These are phyloP conservation scores for Motacilla tschutschensis DNA, from an alignment of 2,113 vertebrate species.

Conservation along the genomic window DNA sequence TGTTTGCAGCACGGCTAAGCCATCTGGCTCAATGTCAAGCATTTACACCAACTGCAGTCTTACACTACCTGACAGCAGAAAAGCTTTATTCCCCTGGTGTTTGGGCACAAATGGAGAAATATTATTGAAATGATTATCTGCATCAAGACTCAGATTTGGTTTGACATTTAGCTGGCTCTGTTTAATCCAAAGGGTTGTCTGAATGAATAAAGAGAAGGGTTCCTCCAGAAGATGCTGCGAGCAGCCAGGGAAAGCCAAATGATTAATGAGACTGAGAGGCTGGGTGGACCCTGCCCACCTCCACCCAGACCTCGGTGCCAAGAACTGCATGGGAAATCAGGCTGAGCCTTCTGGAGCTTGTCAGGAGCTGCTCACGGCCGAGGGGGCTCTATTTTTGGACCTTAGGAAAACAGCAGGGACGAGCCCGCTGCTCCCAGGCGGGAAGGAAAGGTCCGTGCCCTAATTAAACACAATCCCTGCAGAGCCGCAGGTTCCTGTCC, in stretches of 20 bases:
- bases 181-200: slow-evolving; percentile 99
- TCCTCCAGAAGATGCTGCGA: slow-evolving; percentile 92
- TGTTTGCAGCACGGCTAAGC: slow-evolving; percentile 98
- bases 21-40: slow-evolving; percentile 99
- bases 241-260: slow-evolving; percentile 84
- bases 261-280: slow-evolving; percentile 98
- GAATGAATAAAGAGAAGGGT: slow-evolving; percentile 95
- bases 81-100: slow-evolving; percentile 98
- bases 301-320: slow-evolving; percentile 93
- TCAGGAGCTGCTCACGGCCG: slow-evolving; percentile 53
- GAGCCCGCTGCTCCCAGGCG: background rate
- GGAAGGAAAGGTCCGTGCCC: background rate
- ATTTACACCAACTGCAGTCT: slow-evolving; percentile 98
- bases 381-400: slow-evolving; percentile 41
- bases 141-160: slow-evolving; percentile 99
- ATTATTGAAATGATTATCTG: slow-evolving; percentile 99
- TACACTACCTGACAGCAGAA: slow-evolving; percentile 99
- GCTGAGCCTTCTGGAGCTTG: slow-evolving; percentile 71
- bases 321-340: slow-evolving; percentile 90
- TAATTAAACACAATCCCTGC: background rate
- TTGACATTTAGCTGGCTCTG: slow-evolving; percentile 99
- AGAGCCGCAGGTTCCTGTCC: background rate
- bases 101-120: slow-evolving; percentile 99
- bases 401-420: slow-evolving; percentile 54
- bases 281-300: slow-evolving; percentile 95